These are phyloP conservation scores for Gnathonemus echidnorhynchus DNA, from an alignment of 2,113 vertebrate species.

Conservation along the genomic window DNA sequence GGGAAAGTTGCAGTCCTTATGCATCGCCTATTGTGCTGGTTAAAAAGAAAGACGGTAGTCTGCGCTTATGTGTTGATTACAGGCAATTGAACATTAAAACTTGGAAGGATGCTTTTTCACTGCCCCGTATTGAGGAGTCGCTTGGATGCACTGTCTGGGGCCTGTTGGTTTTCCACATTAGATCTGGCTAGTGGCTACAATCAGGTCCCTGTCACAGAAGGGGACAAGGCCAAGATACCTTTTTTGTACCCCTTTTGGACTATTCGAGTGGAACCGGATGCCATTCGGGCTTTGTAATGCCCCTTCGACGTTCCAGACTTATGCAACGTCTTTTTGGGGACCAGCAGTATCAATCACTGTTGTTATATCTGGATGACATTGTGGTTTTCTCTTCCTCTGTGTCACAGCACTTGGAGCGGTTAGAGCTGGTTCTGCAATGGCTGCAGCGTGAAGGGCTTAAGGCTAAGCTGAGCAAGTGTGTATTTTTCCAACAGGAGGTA, in stretches of 20 bases:
- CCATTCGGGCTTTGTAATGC: no score
- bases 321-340: slow-evolving; percentile 13
- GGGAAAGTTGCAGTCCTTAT: no score
- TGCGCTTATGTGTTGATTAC: no score
- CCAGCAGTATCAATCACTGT: slow-evolving; percentile 14
- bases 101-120: no score
- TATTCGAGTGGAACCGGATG: no score
- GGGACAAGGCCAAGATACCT: background rate
- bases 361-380: background rate
- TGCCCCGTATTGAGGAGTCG: background rate
- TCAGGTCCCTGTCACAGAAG: background rate
- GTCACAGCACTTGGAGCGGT: slow-evolving; percentile 10
- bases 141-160: background rate
- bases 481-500: background rate
- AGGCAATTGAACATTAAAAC: no score
- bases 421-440: slow-evolving; percentile 10
- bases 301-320: no score
- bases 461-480: background rate
- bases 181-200: slow-evolving; percentile 13
- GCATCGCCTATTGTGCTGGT: no score
- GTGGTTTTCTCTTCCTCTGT: background rate
- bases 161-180: slow-evolving; percentile 11
- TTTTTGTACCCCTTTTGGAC: no score
- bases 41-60: no score
- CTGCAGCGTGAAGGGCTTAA: background rate